Base-by-base conservation (phyloP, 2,888 invertebrate genomes). In the Ormyrus pomaceus region DNA sequence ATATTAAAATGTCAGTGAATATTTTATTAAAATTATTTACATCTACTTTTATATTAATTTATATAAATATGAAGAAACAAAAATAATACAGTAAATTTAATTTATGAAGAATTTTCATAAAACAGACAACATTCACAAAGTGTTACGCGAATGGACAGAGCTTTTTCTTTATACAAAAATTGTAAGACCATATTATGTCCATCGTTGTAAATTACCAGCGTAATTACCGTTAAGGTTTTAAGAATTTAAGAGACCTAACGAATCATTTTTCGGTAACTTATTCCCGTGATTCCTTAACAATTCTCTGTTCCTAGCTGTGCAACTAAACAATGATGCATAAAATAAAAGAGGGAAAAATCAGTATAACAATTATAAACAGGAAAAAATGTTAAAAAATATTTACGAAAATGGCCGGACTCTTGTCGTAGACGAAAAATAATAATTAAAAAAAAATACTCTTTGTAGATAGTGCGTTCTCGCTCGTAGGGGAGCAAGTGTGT, bases 401-500 rank as follows among this genome's bases (percentile, higher is more conserved):
- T 53, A 73, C 11, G 69, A 77, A 34, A 81, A 65, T 77, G 77
- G 74, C 81, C 78, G 75, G 64, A 78, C 68, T 81, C 81, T 78
- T 78, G 81, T 82, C 76, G 64, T 79, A 79, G 76, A 79, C 45
- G 51, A 76, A 82, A 77, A 74, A 61, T 55, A 70, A 77, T 46
- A 56, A 74, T 68, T 66, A 66, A 72, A 61, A 48, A 71, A 72
- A 77, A 79, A 77, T 77, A 82, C 79, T 84, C 83, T 85, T 83
- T 86, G 85, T 86, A 86, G 77, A 80, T 82, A 82, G 77, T 73
- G 84, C 82, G 84, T 84, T 87, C 85, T 84, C 83, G 86, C 83
- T 87, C 88, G 86, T 87, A 88, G 87, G 86, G 84, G 87, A 87
- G 86, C 85, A 87, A 87, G 79, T 85, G 84, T 85, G 73, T 82